Evolutionary conservation across 2,888 invertebrate genomes (phyloP), one percentile per base, ranked within the genome.

Genomic region (Macroteleia sp.): DNA sequence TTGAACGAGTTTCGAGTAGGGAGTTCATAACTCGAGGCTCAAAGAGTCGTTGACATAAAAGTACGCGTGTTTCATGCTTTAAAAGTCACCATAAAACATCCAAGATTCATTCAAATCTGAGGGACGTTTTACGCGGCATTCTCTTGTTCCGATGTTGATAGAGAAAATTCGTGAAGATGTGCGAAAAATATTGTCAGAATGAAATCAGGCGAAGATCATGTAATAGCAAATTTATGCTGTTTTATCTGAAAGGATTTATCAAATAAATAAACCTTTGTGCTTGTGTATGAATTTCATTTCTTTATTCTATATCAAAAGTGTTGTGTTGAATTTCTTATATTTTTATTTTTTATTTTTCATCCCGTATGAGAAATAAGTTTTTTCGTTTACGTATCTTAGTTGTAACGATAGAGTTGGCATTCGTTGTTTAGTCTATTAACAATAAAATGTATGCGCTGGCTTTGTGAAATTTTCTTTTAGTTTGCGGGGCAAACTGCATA

Each of bases 1-100:
- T 73, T 78, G 73, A 78, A 74, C 74, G 74, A 74, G 74, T 74
- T 74, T 74, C 74, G 70, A 74, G 74, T 74, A 56, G 78, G 78
- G 69, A 78, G 70, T 79, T 79, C 74, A 75, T 75, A 74, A 79
- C 75, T 71, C 70, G 75, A 50, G 69, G 66, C 71, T 79, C 70
- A 75, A 79, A 75, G 79, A 79, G 52, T 61, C 61, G 79, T 74
- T 70, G 66, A 75, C 70, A 70, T 70, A 71, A 78, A 78, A 70
- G 78, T 79, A 75, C 70, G 78, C 78, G 64, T 73, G 73, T 78
- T 78, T 74, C 70, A 66, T 70, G 59, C 66, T 78, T 79, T 75
- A 67, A 77, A 77, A 78, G 73, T 69, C 73, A 69, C 71, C 62
- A 62, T 71, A 78, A 79, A 75, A 75, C 70, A 75, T 61, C 74